Percentiles rank a stretch among this genome's conserved stretches.
Conservation (phyloP, 30 jellyfish, hydroid and myxozoan genomes). For the Nemopilema nomurai region DNA sequence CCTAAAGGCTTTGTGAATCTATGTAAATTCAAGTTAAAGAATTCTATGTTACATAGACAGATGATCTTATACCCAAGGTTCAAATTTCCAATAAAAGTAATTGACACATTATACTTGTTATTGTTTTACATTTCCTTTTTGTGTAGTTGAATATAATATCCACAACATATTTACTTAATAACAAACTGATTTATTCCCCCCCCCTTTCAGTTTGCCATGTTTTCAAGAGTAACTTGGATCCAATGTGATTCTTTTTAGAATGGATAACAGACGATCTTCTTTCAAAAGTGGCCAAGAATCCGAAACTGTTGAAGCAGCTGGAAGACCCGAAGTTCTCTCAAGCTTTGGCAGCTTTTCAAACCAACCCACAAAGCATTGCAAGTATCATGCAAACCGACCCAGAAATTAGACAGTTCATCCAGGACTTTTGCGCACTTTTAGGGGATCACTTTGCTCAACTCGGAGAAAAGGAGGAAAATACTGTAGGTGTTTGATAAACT, state of each 20-base stretch:
- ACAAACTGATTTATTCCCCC: too few relatives aligned
- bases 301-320: constrained; percentile 69
- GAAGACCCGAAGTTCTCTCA: constrained; percentile 64
- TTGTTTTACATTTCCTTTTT: neutral
- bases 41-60: too few relatives aligned
- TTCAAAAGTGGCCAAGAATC: constrained; percentile 53
- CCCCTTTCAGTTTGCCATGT: too few relatives aligned
- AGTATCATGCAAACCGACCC: constrained; percentile 58
- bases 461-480: constrained; percentile 50
- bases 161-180: too few relatives aligned
- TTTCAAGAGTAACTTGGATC: neutral
- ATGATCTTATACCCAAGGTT: too few relatives aligned
- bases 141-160: too few relatives aligned
- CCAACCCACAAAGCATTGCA: constrained; percentile 70
- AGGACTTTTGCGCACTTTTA: constrained; percentile 64
- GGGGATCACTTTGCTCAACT: constrained; percentile 72
- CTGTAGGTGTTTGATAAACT: neutral
- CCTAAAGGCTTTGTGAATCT: too few relatives aligned
- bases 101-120: too few relatives aligned
- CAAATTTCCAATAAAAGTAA: too few relatives aligned
- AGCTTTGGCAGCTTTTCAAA: constrained; percentile 68
- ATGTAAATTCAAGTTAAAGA: too few relatives aligned
- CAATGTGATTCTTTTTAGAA: constrained; percentile 12
- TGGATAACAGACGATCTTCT: constrained; percentile 82
- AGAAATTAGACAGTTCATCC: constrained; percentile 63